phyloP scores from a whole-genome alignment of 2,888 invertebrate species.

The Ganaspis brasiliensis region DNA sequence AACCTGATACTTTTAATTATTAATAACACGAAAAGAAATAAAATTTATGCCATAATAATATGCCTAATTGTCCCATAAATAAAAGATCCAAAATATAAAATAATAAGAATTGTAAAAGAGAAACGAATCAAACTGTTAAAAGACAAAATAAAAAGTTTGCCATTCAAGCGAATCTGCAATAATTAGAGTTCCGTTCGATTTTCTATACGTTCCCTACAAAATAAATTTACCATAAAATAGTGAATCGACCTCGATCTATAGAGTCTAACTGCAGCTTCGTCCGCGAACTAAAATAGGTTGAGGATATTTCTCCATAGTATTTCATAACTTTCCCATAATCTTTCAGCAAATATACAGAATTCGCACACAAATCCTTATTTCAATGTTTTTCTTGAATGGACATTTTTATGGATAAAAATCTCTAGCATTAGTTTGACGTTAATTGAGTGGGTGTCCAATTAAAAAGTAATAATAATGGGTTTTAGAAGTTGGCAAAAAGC shows the following conservation, averaged over 20 bases:
- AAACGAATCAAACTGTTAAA: too few relatives aligned
- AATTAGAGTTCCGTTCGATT: not conserved
- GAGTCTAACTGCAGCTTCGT: not conserved
- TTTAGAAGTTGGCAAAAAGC: not conserved
- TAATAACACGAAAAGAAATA: too few relatives aligned
- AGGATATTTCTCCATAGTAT: constrained; percentile 1
- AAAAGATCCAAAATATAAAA: too few relatives aligned
- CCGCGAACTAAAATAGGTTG: constrained; percentile 7
- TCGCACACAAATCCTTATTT: not conserved
- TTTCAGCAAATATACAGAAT: not conserved
- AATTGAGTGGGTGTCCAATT: not conserved
- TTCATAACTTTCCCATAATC: constrained; percentile 20
- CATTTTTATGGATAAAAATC: too few relatives aligned
- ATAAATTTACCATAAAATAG: not conserved
- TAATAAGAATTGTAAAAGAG: too few relatives aligned
- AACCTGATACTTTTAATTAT: too few relatives aligned
- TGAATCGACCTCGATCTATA: constrained; percentile 1
- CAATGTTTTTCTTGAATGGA: not conserved
- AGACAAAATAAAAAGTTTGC: not conserved
- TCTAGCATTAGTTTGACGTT: not conserved
- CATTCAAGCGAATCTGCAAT: not conserved
- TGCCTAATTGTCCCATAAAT: too few relatives aligned
- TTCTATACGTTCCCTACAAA: not conserved
- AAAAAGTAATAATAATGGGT: not conserved
- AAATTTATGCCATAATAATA: too few relatives aligned